Evolutionary conservation across 92 coral and sea anemone species (phyloP).

Genomic region (Umimayanthus chanpuru): DNA sequence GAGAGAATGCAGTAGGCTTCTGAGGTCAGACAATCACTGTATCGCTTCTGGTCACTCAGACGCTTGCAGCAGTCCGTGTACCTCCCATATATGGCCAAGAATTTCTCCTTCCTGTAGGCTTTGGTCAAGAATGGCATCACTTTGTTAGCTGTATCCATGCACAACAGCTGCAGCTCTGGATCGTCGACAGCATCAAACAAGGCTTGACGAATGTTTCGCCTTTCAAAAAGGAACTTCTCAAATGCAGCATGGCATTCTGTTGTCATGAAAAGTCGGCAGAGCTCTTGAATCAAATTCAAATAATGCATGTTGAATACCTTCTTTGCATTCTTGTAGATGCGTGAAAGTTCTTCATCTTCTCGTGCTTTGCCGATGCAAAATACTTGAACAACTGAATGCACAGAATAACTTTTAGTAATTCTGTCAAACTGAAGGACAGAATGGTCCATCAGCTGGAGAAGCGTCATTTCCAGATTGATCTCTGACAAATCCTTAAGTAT

Average conservation of each 20-base stretch:
- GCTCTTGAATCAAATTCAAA: slow-evolving; percentile 69
- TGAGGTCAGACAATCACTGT: slow-evolving; percentile 77
- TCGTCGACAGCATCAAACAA: slow-evolving; percentile 71
- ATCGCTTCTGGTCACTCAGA: slow-evolving; percentile 66
- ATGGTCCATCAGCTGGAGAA: slow-evolving; percentile 82
- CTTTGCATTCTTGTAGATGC: slow-evolving; percentile 60
- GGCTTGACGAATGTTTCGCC: slow-evolving; percentile 87
- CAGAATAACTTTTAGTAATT: slow-evolving; percentile 70
- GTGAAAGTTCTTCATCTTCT: slow-evolving; percentile 50
- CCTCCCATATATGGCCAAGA: slow-evolving; percentile 68
- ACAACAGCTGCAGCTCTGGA: slow-evolving; percentile 63
- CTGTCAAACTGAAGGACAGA: slow-evolving; percentile 86
- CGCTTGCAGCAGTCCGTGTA: slow-evolving; percentile 72
- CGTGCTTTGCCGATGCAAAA: slow-evolving; percentile 76
- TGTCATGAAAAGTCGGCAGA: slow-evolving; percentile 66
- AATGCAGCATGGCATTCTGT: slow-evolving; percentile 58
- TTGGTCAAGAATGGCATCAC: slow-evolving; percentile 84
- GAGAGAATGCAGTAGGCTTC: slow-evolving; percentile 90
- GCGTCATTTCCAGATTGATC: slow-evolving; percentile 69
- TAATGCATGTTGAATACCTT: slow-evolving; percentile 84
- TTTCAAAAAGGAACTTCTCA: slow-evolving; percentile 72
- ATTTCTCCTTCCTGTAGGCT: slow-evolving; percentile 80
- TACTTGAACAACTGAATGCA: slow-evolving; percentile 89
- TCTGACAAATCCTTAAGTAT: slow-evolving; percentile 78
- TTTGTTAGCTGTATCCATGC: slow-evolving; percentile 74